Evolutionary conservation across 2,888 invertebrate genomes (phyloP), one percentile per base, ranked within the genome.

Genomic region (Julus scanicus): DNA sequence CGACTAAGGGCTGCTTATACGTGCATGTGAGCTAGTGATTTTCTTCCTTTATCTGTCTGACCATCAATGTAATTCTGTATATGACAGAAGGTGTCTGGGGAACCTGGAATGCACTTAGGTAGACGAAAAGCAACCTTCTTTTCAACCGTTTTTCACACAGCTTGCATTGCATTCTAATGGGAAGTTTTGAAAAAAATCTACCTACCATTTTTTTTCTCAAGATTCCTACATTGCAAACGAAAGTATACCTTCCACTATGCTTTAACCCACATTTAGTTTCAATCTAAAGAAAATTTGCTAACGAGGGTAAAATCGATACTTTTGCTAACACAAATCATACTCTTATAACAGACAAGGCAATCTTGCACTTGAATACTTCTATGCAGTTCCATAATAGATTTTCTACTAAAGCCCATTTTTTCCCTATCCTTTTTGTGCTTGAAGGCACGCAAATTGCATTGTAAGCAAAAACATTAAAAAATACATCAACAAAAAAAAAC

Each of bases 141-240:
- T 71, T 71, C 63, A 71, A 71, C 63, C 63, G 63, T 71, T 71
- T 71, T 71, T n/a, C 63, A 71, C 63, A 71, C n/a, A 71, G 63
- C 63, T 71, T 6, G 63, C 63, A 20, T 71, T 20, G 63, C 63
- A 71, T 71, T 71, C 63, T 71, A 71, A 71, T 71, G 63, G 63
- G 63, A 71, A 20, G 17, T 71, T 71, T 71, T 9, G 9, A 63
- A 63, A 71, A 29, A 71, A 71, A 71, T 71, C 20, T 29, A 71
- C 63, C 63, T 71, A 20, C 63, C 8, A 71, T 6, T 71, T 71
- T 53, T 53, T 71, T 71, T 57, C n/a, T n/a, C n/a, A n/a, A 57
- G n/a, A 57, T 29, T 57, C 57, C 57, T n/a, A n/a, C n/a, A 57
- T 57, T 5, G n/a, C 44, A 44, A 44, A 8, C 2, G 5, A 8